Conservation (phyloP, 1,140 invertebrate genomes). For the Drosophila novamexicana region DNA sequence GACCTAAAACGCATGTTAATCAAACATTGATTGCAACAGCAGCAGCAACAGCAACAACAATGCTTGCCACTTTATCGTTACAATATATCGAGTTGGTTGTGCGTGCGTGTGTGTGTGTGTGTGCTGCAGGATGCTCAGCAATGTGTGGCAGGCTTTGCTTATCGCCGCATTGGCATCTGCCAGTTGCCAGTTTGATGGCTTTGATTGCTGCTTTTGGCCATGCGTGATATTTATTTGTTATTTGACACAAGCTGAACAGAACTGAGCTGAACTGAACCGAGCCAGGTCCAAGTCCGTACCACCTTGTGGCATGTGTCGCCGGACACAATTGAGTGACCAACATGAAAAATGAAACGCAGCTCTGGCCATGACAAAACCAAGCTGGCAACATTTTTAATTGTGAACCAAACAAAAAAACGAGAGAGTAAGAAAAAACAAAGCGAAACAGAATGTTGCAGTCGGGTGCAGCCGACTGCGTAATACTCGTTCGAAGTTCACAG, state of each 20-base stretch:
- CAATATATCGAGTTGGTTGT: constrained; percentile 53
- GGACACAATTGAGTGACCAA: constrained; percentile 77
- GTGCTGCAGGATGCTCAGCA: constrained; percentile 42
- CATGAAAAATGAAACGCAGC: constrained; percentile 74
- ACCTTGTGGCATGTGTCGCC: constrained; percentile 72
- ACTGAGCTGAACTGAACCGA: constrained; percentile 10
- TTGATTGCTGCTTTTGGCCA: constrained; percentile 81
- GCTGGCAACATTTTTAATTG: constrained; percentile 74
- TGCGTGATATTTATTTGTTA: constrained; percentile 84
- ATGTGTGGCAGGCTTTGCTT: constrained; percentile 55
- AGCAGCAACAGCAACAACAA: constrained; percentile 47
- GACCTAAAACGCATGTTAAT: constrained; percentile 71
- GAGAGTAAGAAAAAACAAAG: constrained; percentile 2
- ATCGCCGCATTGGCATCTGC: constrained; percentile 69
- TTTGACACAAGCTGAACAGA: constrained; percentile 73
- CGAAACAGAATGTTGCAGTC: neutral
- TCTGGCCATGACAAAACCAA: constrained; percentile 22
- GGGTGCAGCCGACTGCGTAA: neutral
- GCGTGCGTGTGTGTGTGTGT: neutral
- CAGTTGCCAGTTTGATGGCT: constrained; percentile 58
- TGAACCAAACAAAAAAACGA: constrained; percentile 31
- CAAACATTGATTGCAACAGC: constrained; percentile 66
- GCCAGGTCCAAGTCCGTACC: constrained; percentile 14
- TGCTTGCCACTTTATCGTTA: constrained; percentile 62
- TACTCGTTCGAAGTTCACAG: neutral